Base-by-base conservation (phyloP, 2,113 vertebrate genomes). In the Barbus barbus region DNA sequence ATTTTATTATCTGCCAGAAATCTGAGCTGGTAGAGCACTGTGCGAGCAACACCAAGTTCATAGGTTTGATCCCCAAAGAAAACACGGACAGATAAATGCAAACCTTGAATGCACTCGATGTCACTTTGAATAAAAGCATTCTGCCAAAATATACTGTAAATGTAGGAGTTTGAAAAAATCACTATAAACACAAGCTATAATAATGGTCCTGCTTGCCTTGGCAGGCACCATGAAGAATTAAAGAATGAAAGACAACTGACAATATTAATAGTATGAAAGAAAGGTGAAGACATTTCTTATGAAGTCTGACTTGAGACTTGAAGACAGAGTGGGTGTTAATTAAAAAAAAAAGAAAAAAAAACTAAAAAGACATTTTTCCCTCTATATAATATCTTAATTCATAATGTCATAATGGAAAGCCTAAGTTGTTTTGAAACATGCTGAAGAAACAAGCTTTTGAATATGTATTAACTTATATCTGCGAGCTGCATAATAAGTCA, bases 381-480 rank as follows among this genome's bases (percentile, higher is more conserved):
- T 24, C 38, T 44, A 46, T 46, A 26, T 46, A 73, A 44, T 26
- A 44, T 73, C 38, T 26, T 44, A 44, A 73, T 73, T 73, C 38
- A 73, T 8, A 76, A 31, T 6, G 73, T 51, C 46, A 53, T 48
- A 76, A 48, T 53, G 53, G 16, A 65, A 46, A 51, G n/a, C n/a
- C n/a, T n/a, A n/a, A n/a, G 61, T 14, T 31, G 44, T 67, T 31
- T 31, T 51, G 26, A 81, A 81, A 33, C 4, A 1, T 12, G 18
- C 9, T 33, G 26, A 81, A 81, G 78, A 67, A 81, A 51, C 60
- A 67, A 33, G 18, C 65, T 72, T 82, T 56, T 65, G 67, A 82
- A 79, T 74, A 79, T 79, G 65, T 53, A 86, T 83, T 71, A 79
- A 77, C 41, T 44, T 38, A 28, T 33, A 83, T 83, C 61, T 73